Conservation (phyloP, 2,113 vertebrate species). For the Agelaius phoeniceus region DNA sequence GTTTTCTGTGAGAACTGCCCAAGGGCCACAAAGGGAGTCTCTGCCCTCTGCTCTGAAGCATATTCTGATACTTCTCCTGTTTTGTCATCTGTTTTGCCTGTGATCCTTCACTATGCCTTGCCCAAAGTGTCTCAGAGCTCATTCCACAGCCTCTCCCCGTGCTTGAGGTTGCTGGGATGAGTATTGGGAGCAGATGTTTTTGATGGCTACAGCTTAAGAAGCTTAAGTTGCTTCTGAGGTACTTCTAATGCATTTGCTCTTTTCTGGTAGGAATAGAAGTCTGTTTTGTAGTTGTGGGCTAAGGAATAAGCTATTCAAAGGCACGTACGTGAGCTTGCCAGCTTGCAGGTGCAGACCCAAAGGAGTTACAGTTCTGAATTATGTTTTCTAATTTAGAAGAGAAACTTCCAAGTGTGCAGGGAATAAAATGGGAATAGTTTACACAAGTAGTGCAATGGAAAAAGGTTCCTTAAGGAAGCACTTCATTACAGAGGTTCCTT, state of each 20-base stretch:
- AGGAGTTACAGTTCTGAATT: background rate
- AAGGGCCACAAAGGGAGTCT: background rate
- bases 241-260: background rate
- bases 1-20: background rate
- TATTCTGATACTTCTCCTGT: background rate
- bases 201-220: background rate
- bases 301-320: background rate
- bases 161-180: background rate
- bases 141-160: background rate
- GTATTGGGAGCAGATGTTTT: background rate
- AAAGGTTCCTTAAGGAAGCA: background rate
- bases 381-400: background rate
- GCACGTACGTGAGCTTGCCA: background rate
- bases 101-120: background rate
- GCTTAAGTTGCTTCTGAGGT: background rate
- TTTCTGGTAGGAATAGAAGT: background rate
- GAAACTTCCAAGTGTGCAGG: background rate
- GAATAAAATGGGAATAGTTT: background rate
- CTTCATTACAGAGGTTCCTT: background rate
- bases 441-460: background rate
- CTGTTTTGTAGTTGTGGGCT: background rate
- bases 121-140: background rate
- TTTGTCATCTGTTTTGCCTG: background rate
- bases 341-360: conserved; percentile 19
- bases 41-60: background rate